Conservation (phyloP, 2,797 vertebrate species). For the Clarias platycephalus region DNA sequence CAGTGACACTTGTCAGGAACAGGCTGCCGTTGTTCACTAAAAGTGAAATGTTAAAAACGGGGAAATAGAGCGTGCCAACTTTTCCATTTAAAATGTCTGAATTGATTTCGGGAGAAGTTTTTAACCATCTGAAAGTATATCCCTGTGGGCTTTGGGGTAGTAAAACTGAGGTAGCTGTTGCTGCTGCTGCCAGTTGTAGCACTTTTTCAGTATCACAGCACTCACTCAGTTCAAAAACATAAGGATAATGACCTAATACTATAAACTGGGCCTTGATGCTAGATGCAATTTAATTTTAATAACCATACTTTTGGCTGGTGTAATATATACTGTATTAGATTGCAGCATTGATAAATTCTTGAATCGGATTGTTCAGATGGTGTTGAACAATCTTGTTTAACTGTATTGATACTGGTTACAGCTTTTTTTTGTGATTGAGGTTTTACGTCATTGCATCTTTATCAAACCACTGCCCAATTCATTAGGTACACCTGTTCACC, state of each 20-base stretch:
- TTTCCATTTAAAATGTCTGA: slow-evolving; percentile 67
- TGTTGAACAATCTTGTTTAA: not conserved
- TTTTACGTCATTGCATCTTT: not conserved
- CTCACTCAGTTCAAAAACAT: not conserved
- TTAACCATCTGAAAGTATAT: slow-evolving; percentile 62
- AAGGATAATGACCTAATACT: slow-evolving; percentile 6
- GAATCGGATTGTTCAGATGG: not conserved
- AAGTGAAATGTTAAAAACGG: slow-evolving; percentile 64
- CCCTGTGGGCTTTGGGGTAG: slow-evolving; percentile 60
- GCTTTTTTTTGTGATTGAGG: not conserved
- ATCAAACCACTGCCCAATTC: not conserved
- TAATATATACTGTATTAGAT: not conserved
- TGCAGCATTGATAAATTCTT: not conserved
- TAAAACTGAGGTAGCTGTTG: slow-evolving; percentile 64
- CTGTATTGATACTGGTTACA: not conserved
- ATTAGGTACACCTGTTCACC: too few relatives aligned
- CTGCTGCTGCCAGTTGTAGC: slow-evolving; percentile 59
- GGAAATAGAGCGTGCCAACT: slow-evolving; percentile 54
- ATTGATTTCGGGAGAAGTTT: slow-evolving; percentile 67
- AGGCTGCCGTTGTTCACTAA: slow-evolving; percentile 63
- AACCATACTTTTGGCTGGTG: not conserved
- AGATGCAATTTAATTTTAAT: not conserved
- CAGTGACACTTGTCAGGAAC: slow-evolving; percentile 55
- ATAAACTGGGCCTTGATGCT: not conserved
- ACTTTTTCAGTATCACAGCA: slow-evolving; percentile 43